A percentile compares a stretch with the other conserved stretches of the same genome.
Conservation (phyloP, 2,888 invertebrate species). For the Osmoderma eremita region DNA sequence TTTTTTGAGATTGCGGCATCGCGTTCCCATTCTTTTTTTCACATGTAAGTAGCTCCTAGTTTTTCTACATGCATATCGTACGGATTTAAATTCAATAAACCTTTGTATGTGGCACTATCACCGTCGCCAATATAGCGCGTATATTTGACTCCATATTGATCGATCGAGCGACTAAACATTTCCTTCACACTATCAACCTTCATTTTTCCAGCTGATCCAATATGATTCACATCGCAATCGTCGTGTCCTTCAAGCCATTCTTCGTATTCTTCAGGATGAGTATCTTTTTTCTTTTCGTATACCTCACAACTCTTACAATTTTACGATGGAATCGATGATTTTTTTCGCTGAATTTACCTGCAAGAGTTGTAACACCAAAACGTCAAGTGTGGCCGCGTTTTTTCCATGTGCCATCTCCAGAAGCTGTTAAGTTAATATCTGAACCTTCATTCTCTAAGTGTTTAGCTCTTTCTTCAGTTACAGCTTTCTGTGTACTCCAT, state of each 20-base stretch:
- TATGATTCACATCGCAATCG: background rate
- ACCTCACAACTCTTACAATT: slow-evolving; percentile 24
- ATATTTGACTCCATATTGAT: background rate
- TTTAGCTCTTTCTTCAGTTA: slow-evolving; percentile 42
- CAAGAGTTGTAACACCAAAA: slow-evolving; percentile 44
- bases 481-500: slow-evolving; percentile 44
- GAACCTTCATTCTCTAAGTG: slow-evolving; percentile 19
- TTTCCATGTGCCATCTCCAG: slow-evolving; percentile 42
- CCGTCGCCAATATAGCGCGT: background rate
- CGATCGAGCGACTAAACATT: background rate
- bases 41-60: background rate
- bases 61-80: background rate
- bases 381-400: slow-evolving; percentile 40
- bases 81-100: too few relatives aligned
- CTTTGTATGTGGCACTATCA: background rate
- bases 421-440: slow-evolving; percentile 4
- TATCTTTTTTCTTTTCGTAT: background rate
- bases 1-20: background rate
- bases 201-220: background rate
- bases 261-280: background rate
- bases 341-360: slow-evolving; percentile 43
- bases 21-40: background rate
- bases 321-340: slow-evolving; percentile 44
- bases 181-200: background rate
- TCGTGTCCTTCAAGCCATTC: background rate